These are phyloP conservation scores for Allygus modestus DNA, from an alignment of 2,888 invertebrate species.

Conservation along the genomic window DNA sequence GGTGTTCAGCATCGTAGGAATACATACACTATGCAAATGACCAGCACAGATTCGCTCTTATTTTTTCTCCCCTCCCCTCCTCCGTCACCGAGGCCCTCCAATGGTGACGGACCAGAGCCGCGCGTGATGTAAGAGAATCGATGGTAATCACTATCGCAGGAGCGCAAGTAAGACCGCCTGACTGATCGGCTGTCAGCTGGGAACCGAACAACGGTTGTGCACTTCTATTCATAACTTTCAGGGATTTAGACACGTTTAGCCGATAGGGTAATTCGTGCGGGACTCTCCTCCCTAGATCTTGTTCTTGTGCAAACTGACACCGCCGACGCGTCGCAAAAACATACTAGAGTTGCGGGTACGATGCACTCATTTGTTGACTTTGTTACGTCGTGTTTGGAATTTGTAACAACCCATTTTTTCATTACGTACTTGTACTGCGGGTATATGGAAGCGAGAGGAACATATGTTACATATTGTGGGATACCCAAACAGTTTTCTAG, in stretches of 20 bases:
- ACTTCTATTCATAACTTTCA: slow-evolving; percentile 41
- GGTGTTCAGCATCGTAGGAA: too few species aligned
- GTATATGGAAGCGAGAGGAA: too few species aligned
- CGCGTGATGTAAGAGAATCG: too few species aligned
- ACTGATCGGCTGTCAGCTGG: slow-evolving; percentile 27
- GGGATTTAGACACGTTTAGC: slow-evolving; percentile 45
- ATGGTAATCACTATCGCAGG: not conserved
- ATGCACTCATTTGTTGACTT: not conserved
- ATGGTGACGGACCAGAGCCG: too few species aligned
- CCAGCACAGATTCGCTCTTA: too few species aligned
- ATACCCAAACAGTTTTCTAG: too few species aligned
- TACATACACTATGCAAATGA: too few species aligned
- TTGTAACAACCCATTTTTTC: too few species aligned
- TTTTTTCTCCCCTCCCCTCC: too few species aligned
- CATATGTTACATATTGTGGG: too few species aligned
- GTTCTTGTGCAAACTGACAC: not conserved
- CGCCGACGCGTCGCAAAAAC: not conserved
- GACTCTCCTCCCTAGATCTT: not conserved
- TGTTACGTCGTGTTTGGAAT: not conserved
- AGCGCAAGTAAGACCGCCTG: not conserved
- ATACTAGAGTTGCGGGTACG: not conserved
- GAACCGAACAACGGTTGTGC: not conserved
- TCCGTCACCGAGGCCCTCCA: too few species aligned
- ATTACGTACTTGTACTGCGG: too few species aligned
- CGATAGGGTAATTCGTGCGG: slow-evolving; percentile 29